Evolutionary conservation across 2,113 vertebrate genomes (phyloP), one percentile per base, ranked within the genome.

Genomic region (Gorilla gorilla): DNA sequence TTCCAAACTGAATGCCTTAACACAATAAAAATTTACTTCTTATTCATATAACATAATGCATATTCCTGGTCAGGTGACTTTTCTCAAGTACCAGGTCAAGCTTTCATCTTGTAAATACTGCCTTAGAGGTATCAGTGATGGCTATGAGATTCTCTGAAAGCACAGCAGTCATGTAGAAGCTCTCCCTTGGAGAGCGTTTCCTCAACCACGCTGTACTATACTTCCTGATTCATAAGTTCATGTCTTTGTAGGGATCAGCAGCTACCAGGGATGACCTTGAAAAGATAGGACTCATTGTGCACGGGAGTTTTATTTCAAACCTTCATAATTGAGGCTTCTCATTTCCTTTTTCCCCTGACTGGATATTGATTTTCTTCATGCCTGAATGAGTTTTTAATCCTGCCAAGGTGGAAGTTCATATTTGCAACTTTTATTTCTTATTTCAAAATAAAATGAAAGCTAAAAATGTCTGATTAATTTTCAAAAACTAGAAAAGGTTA

Each of bases 381-480:
- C n/a, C 82, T 75, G 40, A 90, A 96, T 97, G 55, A 68, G 40
- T 48, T 79, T 94, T 82, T 40, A 97, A 96, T 96, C 92, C 81
- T 93, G 43, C 94, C 84, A 97, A 96, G 84, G 94, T 95, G 59
- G 64, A 96, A 97, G 97, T 96, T 97, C 90, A 93, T 85, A 86
- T 88, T 93, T 95, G 66, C 81, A 75, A 95, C 43, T 57, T 93
- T 59, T 81, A 61, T 81, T 89, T 92, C 95, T 87, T 40, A 75
- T 92, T 93, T 95, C 64, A 92, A 83, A 93, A 89, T 55, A 92
- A 97, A 94, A 82, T 6, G 48, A 88, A 86, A 94, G 80, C 68
- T 96, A 45, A 90, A 97, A 94, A 97, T 20, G 40, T 94, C 81
- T 98, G 90, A 95, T 98, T 97, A 96, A 97, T 91, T 97, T 96